Conservation (phyloP, 2,888 invertebrate species). For the Aphidius colemani region DNA sequence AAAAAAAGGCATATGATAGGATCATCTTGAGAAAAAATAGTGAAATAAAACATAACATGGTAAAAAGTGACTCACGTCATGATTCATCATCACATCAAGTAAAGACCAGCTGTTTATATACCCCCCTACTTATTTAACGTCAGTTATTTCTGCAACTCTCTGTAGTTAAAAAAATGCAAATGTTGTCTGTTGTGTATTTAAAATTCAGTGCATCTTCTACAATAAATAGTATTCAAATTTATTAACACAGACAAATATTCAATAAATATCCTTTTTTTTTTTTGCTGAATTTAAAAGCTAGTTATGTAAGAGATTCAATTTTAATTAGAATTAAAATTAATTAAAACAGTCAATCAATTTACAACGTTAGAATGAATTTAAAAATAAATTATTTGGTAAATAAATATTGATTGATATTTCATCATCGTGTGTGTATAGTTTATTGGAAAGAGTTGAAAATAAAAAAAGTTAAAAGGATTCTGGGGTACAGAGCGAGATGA, state of each 20-base stretch:
- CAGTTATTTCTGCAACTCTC: slow-evolving; percentile 41
- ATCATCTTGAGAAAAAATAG: slow-evolving; percentile 1
- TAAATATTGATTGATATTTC: too few relatives aligned
- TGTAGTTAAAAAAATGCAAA: slow-evolving; percentile 28
- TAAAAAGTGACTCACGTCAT: slow-evolving; percentile 44
- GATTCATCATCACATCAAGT: slow-evolving; percentile 47
- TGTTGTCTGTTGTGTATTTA: slow-evolving; percentile 30
- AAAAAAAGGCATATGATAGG: slow-evolving; percentile 8
- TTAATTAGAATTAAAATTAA: too few relatives aligned
- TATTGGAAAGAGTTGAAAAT: slow-evolving; percentile 20
- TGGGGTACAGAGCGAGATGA: too few relatives aligned
- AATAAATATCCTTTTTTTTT: too few relatives aligned
- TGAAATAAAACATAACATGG: slow-evolving; percentile 28
- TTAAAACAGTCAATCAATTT: too few relatives aligned
- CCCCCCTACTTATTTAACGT: slow-evolving; percentile 40
- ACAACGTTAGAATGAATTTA: too few relatives aligned
- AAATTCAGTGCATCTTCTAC: slow-evolving; percentile 1
- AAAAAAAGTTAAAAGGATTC: slow-evolving; percentile 12
- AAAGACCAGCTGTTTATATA: slow-evolving; percentile 50
- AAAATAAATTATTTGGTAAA: too few relatives aligned
- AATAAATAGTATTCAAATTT: slow-evolving; percentile 1
- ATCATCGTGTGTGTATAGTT: too few relatives aligned
- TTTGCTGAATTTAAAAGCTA: too few relatives aligned
- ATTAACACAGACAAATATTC: too few relatives aligned
- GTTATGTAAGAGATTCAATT: too few relatives aligned